Evolutionary conservation across 2,888 invertebrate species (phyloP).

Genomic region (Scaptodrosophila latifasciaeformis): DNA sequence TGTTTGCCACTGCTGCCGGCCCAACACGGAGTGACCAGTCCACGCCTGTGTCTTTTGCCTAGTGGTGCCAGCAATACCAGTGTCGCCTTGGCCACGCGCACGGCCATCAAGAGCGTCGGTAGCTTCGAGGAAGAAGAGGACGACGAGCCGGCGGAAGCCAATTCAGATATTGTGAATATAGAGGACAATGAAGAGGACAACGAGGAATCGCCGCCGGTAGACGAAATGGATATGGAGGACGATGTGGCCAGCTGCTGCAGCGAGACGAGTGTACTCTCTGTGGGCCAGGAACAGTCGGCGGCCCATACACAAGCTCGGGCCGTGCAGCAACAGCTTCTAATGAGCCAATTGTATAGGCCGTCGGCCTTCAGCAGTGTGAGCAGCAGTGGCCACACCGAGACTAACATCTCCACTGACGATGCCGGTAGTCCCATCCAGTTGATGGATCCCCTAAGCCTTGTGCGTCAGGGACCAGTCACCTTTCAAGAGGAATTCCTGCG

Average conservation of each 20-base stretch:
- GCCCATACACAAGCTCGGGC: slow-evolving; percentile 11
- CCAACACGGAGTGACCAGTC: slow-evolving; percentile 69
- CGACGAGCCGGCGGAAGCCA: slow-evolving; percentile 11
- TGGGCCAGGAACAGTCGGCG: slow-evolving; percentile 81
- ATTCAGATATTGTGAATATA: slow-evolving; percentile 44
- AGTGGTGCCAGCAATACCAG: slow-evolving; percentile 25
- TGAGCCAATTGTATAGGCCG: slow-evolving; percentile 51
- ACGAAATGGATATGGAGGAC: slow-evolving; percentile 52
- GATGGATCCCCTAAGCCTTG: slow-evolving; percentile 48
- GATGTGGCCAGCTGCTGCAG: slow-evolving; percentile 81
- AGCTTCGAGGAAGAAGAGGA: slow-evolving; percentile 29
- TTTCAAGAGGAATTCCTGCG: slow-evolving; percentile 75
- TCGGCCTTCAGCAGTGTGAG: slow-evolving; percentile 56
- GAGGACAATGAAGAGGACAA: slow-evolving; percentile 16
- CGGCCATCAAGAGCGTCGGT: slow-evolving; percentile 15
- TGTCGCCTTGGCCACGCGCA: slow-evolving; percentile 20
- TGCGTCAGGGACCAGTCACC: slow-evolving; percentile 41
- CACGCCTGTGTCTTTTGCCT: slow-evolving; percentile 46
- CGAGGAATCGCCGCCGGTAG: slow-evolving; percentile 26
- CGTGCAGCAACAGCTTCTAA: slow-evolving; percentile 49
- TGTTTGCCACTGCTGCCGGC: slow-evolving; percentile 65
- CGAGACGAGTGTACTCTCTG: slow-evolving; percentile 87
- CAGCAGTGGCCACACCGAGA: slow-evolving; percentile 38
- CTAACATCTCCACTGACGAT: slow-evolving; percentile 26
- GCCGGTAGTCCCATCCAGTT: slow-evolving; percentile 10